phyloP scores from a whole-genome alignment of 2,888 invertebrate genomes.

The Idaea aversata region DNA sequence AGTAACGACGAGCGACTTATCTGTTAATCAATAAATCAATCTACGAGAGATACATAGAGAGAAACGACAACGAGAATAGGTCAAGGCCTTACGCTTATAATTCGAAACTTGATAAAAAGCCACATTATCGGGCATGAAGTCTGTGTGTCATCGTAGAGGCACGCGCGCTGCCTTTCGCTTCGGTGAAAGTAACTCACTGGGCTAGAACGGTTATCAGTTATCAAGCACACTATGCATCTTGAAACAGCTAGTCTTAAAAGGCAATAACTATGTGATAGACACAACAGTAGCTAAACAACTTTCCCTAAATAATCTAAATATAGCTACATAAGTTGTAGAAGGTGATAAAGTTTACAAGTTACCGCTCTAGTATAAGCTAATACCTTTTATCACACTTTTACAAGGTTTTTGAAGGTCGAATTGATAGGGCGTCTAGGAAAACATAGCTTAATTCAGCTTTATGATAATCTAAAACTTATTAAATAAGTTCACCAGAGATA shows the following conservation, averaged over 20 bases:
- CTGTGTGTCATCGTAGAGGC: not conserved
- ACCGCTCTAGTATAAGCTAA: no score
- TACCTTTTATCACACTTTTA: no score
- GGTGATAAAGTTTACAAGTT: not conserved
- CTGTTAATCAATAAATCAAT: not conserved
- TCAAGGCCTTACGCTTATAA: not conserved
- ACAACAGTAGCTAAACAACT: not conserved
- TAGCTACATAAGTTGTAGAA: not conserved
- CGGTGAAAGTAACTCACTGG: not conserved
- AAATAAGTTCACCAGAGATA: no score
- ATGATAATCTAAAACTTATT: no score
- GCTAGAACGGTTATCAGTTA: not conserved
- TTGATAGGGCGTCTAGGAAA: no score
- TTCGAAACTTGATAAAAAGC: not conserved
- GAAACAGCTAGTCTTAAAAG: not conserved
- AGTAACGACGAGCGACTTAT: not conserved
- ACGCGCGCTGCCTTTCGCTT: not conserved
- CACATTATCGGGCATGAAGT: not conserved
- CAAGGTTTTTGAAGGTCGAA: no score
- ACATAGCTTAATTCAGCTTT: no score
- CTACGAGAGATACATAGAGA: not conserved
- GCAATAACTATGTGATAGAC: not conserved
- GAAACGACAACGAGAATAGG: not conserved
- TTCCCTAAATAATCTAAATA: not conserved
- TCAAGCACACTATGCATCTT: not conserved